Conservation (phyloP, 2,888 invertebrate species). For the Xestoiulus laeticollis region DNA sequence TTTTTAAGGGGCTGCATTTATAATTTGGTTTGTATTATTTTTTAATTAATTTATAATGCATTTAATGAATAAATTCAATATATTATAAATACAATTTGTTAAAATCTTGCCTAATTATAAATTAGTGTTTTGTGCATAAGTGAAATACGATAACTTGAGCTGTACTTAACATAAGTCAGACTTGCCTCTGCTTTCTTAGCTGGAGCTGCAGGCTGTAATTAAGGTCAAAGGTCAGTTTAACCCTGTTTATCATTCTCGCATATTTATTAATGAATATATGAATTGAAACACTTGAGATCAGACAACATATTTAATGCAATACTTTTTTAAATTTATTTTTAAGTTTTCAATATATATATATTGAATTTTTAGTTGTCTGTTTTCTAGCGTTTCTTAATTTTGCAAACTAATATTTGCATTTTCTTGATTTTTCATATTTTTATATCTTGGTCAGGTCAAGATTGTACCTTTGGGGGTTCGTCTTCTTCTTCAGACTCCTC, state of each 20-base stretch:
- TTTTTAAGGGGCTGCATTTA: neutral
- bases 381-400: neutral
- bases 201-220: constrained; percentile 46
- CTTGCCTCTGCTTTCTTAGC: constrained; percentile 51
- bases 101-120: too few relatives aligned
- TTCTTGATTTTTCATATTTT: neutral
- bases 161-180: neutral
- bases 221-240: neutral
- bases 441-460: neutral
- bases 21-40: too few relatives aligned
- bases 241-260: neutral
- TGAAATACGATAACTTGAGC: neutral
- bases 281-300: neutral
- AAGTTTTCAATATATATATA: too few relatives aligned
- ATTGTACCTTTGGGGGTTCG: constrained; percentile 46
- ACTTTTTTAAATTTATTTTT: neutral
- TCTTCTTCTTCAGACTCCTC: constrained; percentile 52
- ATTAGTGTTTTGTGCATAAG: too few relatives aligned
- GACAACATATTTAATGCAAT: neutral
- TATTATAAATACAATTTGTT: too few relatives aligned
- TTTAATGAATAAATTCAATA: too few relatives aligned
- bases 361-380: neutral
- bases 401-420: neutral
- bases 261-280: neutral
- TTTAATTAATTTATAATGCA: neutral